Conservation (phyloP, 2,888 invertebrate genomes). For the Nudaria mundana region DNA sequence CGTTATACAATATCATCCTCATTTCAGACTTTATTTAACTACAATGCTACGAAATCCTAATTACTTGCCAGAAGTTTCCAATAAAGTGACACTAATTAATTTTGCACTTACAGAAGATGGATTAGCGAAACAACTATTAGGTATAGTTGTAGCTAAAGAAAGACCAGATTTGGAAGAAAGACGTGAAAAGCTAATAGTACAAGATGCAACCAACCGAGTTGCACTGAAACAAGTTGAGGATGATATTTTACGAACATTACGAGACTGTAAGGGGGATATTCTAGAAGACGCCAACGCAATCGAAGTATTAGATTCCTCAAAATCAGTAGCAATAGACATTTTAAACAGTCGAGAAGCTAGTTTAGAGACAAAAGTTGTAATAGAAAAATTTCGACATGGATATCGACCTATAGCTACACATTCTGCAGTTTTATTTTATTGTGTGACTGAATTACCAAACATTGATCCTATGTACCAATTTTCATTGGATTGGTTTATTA, state of each 20-base stretch:
- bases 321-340: conserved; percentile 90
- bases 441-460: conserved; percentile 90
- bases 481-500: conserved; percentile 92
- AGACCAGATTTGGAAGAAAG: conserved; percentile 91
- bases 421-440: conserved; percentile 90
- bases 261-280: conserved; percentile 92
- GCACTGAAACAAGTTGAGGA: conserved; percentile 93
- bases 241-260: conserved; percentile 91
- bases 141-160: conserved; percentile 92
- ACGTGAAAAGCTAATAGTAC: conserved; percentile 88
- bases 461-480: conserved; percentile 96
- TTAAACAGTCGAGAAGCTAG: conserved; percentile 90
- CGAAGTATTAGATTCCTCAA: conserved; percentile 92
- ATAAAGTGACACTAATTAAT: conserved; percentile 91
- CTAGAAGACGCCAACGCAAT: conserved; percentile 95
- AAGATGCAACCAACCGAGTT: conserved; percentile 89
- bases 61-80: conserved; percentile 91
- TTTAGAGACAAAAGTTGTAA: conserved; percentile 87
- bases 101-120: conserved; percentile 92
- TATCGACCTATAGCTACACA: conserved; percentile 90
- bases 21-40: conserved; percentile 90
- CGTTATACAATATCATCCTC: conserved; percentile 86
- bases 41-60: conserved; percentile 92
- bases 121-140: conserved; percentile 90
- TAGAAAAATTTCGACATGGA: conserved; percentile 87